Base-by-base conservation (phyloP, 2,113 vertebrate species). In the Henicopernis longicauda region DNA sequence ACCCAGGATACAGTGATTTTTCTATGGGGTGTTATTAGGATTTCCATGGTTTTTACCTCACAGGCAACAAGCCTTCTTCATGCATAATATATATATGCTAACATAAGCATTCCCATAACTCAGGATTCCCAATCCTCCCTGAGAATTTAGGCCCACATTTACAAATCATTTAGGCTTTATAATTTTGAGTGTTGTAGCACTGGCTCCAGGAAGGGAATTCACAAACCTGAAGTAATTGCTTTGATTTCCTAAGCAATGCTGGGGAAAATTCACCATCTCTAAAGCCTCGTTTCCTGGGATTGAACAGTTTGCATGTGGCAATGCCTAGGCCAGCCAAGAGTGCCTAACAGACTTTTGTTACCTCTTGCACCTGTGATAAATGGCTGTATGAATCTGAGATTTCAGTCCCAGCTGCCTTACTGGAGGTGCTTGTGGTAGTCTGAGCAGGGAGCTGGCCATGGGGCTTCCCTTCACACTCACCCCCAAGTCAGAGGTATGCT, bases 391-490 rank as follows among this genome's bases (percentile, higher is more conserved):
- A 80, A 50, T 61, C 16, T 50, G n/a, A 65, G 58, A 31, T 65
- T 73, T 65, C 23, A n/a, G 34, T 26, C 17, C 13, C 40, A 77
- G 20, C 9, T 57, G 36, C 54, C 10, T 45, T 42, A 14, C 29
- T 32, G 26, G 29, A 69, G 5, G 11, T 59, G 4, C 2, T 29
- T 38, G 15, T 21, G 12, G 9, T 5, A 32, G 62, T 36, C 49
- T 65, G 40, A 22, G 49, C 32, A 50, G 40, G 21, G 17, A 69
- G 6, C 32, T 73, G 44, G 25, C 11, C 14, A 3, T 3, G 15
- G 19, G 3, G 2, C 20, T 69, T 47, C 6, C 4, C 29, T 83
- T 69, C 10, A 0, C 7, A 3, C 15, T 72, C 21, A 14, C 3
- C 20, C 17, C 42, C 18, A 63, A 15, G 47, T 49, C 38, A 40